These are phyloP conservation scores for Junonia oenone DNA, from an alignment of 2,888 invertebrate species.

Conservation along the genomic window DNA sequence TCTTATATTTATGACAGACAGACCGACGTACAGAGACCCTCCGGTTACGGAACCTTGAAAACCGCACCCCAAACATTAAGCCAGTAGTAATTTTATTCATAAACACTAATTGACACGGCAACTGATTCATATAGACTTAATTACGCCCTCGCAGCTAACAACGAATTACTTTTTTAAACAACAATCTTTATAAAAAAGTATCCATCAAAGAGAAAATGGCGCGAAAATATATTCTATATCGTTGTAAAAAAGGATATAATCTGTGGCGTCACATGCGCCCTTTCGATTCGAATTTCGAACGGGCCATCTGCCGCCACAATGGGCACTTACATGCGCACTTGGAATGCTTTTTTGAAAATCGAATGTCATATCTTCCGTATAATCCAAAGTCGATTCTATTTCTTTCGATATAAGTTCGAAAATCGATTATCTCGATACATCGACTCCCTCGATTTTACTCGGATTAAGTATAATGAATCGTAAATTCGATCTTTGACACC, in stretches of 20 bases:
- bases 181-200: conserved; percentile 41
- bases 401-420: conserved; percentile 19
- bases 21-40: no score
- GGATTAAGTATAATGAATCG: conserved; percentile 79
- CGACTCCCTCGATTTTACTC: conserved; percentile 59
- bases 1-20: no score
- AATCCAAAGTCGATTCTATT: conserved; percentile 22
- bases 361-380: conserved; percentile 11
- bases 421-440: conserved; percentile 19
- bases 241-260: conserved; percentile 30
- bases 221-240: conserved; percentile 32
- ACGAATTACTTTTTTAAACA: conserved; percentile 42
- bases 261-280: conserved; percentile 38
- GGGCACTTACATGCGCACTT: conserved; percentile 70
- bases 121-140: conserved; percentile 49
- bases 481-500: conserved; percentile 80
- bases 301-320: conserved; percentile 75
- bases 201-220: conserved; percentile 25
- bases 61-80: conserved; percentile 33
- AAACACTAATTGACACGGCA: conserved; percentile 44
- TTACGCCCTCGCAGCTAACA: conserved; percentile 41
- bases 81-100: conserved; percentile 44
- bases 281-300: conserved; percentile 48
- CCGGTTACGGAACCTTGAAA: no score
- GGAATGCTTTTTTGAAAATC: conserved; percentile 62